Conservation (phyloP, 2,797 vertebrate species). For the Prionace glauca region DNA sequence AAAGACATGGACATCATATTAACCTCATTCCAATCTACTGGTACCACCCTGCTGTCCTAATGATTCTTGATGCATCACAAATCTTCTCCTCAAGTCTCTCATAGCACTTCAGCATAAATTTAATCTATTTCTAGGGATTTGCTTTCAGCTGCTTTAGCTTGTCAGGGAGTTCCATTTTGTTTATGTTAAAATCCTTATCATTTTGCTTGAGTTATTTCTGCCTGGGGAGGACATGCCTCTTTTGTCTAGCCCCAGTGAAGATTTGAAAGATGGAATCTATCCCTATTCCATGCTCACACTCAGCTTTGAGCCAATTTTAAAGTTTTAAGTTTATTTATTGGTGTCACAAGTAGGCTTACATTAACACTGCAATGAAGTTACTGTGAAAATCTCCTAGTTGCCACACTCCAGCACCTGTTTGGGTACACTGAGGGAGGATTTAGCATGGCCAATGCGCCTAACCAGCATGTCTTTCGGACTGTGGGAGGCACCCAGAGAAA, state of each 20-base stretch:
- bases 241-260: background rate
- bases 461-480: too few species aligned
- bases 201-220: background rate
- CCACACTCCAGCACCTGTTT: too few species aligned
- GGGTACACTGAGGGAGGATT: too few species aligned
- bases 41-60: background rate
- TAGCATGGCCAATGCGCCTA: too few species aligned
- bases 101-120: background rate
- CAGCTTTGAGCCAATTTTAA: background rate
- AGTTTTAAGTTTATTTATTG: too few species aligned
- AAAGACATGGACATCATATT: background rate
- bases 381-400: too few species aligned
- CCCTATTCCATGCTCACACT: background rate
- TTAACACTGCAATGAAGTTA: too few species aligned
- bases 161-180: too few species aligned
- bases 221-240: background rate
- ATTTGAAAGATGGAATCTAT: background rate
- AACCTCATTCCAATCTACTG: background rate
- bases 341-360: too few species aligned
- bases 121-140: background rate
- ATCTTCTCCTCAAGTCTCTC: background rate
- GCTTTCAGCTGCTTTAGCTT: too few species aligned
- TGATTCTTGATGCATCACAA: background rate
- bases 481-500: too few species aligned
- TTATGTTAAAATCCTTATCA: too few species aligned